phyloP scores from a whole-genome alignment of 2,113 vertebrate genomes.

The Lethenteron camtschaticum region DNA sequence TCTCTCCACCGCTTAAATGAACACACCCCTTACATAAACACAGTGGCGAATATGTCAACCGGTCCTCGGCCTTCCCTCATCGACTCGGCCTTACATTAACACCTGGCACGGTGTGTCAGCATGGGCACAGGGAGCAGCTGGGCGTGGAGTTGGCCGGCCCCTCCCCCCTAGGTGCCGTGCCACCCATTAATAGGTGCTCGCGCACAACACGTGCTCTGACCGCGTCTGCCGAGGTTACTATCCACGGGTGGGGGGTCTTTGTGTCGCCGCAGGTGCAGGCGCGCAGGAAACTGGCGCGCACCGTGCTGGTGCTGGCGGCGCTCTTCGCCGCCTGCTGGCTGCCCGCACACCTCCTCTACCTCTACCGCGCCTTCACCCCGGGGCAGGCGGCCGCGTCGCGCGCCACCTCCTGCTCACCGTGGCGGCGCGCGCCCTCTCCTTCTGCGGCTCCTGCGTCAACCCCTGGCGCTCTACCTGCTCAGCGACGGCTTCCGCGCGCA shows the following conservation, averaged over 20 bases:
- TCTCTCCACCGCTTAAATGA: too few relatives aligned
- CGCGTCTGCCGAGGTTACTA: too few relatives aligned
- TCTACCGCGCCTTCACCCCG: conserved; percentile 78
- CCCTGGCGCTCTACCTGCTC: conserved; percentile 68
- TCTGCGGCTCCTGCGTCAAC: conserved; percentile 75
- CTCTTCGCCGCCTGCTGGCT: conserved; percentile 71
- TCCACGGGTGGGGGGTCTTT: conserved; percentile 7
- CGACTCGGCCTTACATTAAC: too few relatives aligned
- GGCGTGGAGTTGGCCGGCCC: too few relatives aligned
- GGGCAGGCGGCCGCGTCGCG: conserved; percentile 41
- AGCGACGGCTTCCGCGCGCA: conserved; percentile 64
- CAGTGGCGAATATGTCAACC: too few relatives aligned
- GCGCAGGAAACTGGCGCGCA: conserved; percentile 69
- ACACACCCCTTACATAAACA: too few relatives aligned
- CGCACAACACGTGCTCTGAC: too few relatives aligned
- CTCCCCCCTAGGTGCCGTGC: too few relatives aligned
- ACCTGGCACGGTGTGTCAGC: too few relatives aligned
- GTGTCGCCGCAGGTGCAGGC: conserved; percentile 51
- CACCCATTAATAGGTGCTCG: too few relatives aligned
- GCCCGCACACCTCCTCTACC: conserved; percentile 65
- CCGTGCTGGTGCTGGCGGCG: conserved; percentile 66
- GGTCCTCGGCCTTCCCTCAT: too few relatives aligned
- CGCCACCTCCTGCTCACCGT: conserved; percentile 54
- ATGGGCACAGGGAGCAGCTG: too few relatives aligned
- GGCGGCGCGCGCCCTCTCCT: conserved; percentile 54